Base-by-base conservation (phyloP, 2,113 vertebrate genomes). In the Puma concolor region DNA sequence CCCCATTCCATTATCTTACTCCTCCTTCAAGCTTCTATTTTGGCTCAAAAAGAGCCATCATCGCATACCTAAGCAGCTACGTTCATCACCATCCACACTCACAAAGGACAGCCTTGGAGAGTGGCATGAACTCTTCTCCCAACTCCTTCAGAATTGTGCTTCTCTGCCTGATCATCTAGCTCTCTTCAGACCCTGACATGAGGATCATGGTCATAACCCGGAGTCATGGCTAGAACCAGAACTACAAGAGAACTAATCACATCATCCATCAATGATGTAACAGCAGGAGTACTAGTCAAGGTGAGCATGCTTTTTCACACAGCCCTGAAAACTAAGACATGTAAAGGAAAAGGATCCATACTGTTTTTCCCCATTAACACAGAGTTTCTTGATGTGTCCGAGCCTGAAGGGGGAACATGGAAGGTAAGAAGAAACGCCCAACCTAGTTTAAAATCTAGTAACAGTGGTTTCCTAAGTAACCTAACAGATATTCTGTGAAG, bases 61-160 rank as follows among this genome's bases (percentile, higher is more conserved):
- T 3, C 5, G 4, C 17, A 7, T 0, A 0, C 9, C 9, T 50
- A 31, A 4, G 19, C 41, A 14, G 16, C 36, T 9, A 12, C 3
- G 7, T 19, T 63, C 27, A 15, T 41, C 4, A 2, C 33, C 7
- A 11, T 14, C 48, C 38, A 33, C 25, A 48, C 0, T 13, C 85
- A 48, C 33, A 38, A 27, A 29, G 50, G 69, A 48, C 0, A 48
- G 69, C 7, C 16, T 17, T 38, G 23, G 14, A 72, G 83, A 44
- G 16, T 3, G 12, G 25, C 15, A 71, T 74, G 2, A 63, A 27
- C 4, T 0, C 38, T 41, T 57, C 14, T 54, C 38, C 36, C 21
- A 4, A 7, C 33, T 36, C 67, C n/a, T 60, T 63, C 77, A 69
- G 77, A n/a, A 36, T n/a, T 16, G 2, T 14, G 11, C 36, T 33